These are phyloP conservation scores for Nanger granti DNA, from an alignment of 2,113 vertebrate genomes.

Conservation along the genomic window DNA sequence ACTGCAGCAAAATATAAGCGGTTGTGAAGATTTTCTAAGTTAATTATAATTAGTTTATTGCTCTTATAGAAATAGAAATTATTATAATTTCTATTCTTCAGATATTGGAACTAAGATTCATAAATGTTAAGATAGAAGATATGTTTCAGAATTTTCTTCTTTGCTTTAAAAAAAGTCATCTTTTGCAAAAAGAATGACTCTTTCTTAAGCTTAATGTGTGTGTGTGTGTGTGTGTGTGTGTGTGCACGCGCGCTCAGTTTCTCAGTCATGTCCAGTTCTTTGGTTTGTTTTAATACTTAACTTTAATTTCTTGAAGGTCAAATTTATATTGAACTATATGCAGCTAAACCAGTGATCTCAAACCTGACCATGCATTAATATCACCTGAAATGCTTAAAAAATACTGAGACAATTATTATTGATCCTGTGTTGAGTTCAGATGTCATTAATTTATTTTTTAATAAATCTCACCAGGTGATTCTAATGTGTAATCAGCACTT, in stretches of 20 bases:
- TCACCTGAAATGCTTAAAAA: not conserved
- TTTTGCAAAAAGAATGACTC: not conserved
- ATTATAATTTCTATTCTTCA: not conserved
- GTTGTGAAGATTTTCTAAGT: not conserved
- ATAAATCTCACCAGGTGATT: not conserved
- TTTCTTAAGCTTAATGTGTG: not conserved
- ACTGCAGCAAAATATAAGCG: not conserved
- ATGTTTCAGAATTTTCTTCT: not conserved
- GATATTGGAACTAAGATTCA: not conserved
- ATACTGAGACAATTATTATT: not conserved
- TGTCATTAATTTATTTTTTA: not conserved
- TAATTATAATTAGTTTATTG: not conserved
- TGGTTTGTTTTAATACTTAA: not conserved
- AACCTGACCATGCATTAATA: not conserved
- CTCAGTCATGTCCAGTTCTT: not conserved
- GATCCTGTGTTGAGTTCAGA: not conserved
- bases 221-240: not conserved
- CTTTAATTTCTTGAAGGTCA: not conserved
- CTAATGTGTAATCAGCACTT: not conserved
- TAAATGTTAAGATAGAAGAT: not conserved
- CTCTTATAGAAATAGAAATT: not conserved
- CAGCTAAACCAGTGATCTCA: not conserved
- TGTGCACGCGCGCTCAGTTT: not conserved
- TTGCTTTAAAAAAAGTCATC: not conserved
- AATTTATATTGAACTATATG: not conserved